Conservation (phyloP, 1,140 invertebrate species). For the Druon quercuslanigerum region DNA sequence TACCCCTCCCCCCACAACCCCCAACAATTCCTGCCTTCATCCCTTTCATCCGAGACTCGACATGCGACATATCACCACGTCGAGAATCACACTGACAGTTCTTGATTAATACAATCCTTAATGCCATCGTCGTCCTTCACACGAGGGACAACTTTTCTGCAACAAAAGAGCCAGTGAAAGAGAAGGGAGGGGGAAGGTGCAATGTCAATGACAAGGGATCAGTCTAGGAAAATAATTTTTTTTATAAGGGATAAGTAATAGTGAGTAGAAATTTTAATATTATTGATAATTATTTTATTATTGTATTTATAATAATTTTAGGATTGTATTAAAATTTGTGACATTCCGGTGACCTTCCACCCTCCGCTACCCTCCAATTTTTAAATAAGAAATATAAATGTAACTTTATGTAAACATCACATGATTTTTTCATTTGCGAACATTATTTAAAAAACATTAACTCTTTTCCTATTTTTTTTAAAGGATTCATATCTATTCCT, state of each 20-base stretch:
- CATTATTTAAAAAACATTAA: no score
- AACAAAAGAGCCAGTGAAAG: conserved; percentile 33
- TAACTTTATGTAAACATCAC: no score
- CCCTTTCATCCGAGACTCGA: conserved; percentile 41
- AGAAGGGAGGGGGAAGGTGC: conserved; percentile 13
- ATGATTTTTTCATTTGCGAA: no score
- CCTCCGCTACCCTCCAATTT: no score
- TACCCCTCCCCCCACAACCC: conserved; percentile 46
- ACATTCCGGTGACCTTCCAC: no score
- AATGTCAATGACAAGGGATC: conserved; percentile 12
- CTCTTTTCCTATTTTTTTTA: no score
- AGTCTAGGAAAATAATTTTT: conserved; percentile 40
- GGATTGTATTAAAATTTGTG: no score
- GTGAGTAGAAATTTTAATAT: neutral
- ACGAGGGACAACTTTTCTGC: conserved; percentile 52
- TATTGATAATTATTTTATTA: neutral
- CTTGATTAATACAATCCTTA: conserved; percentile 76
- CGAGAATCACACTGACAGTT: conserved; percentile 69
- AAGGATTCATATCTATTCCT: no score
- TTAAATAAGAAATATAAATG: no score
- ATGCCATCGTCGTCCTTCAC: conserved; percentile 56
- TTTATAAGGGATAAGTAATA: conserved; percentile 1
- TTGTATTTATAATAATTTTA: no score
- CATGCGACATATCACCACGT: conserved; percentile 40
- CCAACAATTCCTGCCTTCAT: conserved; percentile 37